Evolutionary conservation across 2,113 vertebrate species (phyloP).

Genomic region (Dipodomys merriami): DNA sequence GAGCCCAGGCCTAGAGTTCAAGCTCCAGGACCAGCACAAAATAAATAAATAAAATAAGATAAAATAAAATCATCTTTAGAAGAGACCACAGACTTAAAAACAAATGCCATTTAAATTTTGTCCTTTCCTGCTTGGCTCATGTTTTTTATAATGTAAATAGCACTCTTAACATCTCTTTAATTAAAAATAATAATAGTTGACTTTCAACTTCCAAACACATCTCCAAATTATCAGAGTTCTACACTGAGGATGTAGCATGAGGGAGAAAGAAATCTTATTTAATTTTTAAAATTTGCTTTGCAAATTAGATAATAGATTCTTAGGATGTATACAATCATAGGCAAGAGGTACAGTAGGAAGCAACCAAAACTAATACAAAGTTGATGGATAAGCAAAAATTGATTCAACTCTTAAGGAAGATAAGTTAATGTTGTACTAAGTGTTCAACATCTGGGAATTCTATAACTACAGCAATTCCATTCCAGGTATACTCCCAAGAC

Average conservation of each 20-base stretch:
- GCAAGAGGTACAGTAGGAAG: background rate
- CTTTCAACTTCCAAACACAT: slow-evolving; percentile 14
- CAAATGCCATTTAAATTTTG: background rate
- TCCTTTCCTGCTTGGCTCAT: background rate
- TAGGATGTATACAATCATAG: background rate
- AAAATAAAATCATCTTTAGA: slow-evolving; percentile 24
- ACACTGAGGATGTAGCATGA: background rate
- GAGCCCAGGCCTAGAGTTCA: no score
- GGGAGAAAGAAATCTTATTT: background rate
- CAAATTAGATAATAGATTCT: background rate
- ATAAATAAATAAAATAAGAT: background rate
- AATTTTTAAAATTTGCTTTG: background rate
- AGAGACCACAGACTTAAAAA: background rate
- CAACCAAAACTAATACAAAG: background rate
- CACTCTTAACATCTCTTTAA: background rate
- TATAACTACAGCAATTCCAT: background rate
- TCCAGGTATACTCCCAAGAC: background rate
- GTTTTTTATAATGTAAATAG: background rate
- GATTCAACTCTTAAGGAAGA: background rate
- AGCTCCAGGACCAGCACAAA: no score
- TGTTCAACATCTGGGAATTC: background rate
- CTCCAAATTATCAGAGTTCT: background rate
- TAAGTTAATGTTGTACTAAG: background rate
- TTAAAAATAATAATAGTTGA: background rate
- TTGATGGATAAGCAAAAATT: background rate